Evolutionary conservation across 2,113 vertebrate genomes (phyloP).

Genomic region (Poeciliopsis turrubarensis): DNA sequence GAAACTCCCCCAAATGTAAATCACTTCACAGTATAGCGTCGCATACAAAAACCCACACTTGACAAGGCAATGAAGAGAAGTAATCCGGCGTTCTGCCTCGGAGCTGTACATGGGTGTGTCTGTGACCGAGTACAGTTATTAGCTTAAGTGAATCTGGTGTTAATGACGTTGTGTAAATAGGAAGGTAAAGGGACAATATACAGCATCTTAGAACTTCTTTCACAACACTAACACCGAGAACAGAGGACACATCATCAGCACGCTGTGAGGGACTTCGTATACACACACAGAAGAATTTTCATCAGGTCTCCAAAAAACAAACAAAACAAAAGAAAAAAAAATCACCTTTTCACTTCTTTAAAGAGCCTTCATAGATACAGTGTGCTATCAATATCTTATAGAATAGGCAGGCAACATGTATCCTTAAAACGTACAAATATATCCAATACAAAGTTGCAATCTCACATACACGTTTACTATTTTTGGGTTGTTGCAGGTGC

Average conservation of each 20-base stretch:
- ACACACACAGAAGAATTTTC: conserved; percentile 56
- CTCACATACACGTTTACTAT: conserved; percentile 56
- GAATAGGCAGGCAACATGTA: conserved; percentile 72
- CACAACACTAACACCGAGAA: conserved; percentile 72
- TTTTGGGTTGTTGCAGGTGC: conserved; percentile 60
- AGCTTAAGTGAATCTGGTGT: conserved; percentile 31
- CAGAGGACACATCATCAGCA: conserved; percentile 68
- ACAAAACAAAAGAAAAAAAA: conserved; percentile 43
- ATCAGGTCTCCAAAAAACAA: conserved; percentile 61
- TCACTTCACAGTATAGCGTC: conserved; percentile 70
- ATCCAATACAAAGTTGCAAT: conserved; percentile 59
- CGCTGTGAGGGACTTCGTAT: conserved; percentile 53
- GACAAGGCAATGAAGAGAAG: conserved; percentile 63
- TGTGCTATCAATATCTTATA: conserved; percentile 76
- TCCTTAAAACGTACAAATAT: conserved; percentile 61
- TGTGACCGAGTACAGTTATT: conserved; percentile 13
- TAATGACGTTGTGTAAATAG: conserved; percentile 7
- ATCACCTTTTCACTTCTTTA: conserved; percentile 37
- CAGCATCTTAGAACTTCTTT: conserved; percentile 51
- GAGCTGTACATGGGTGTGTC: conserved; percentile 3
- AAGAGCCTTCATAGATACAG: conserved; percentile 77
- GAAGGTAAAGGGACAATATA: conserved; percentile 25
- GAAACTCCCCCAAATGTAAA: conserved; percentile 57
- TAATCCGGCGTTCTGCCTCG: conserved; percentile 40
- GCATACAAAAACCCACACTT: conserved; percentile 64